phyloP scores from a whole-genome alignment of 1,140 invertebrate species.

The Lethocerus indicus region DNA sequence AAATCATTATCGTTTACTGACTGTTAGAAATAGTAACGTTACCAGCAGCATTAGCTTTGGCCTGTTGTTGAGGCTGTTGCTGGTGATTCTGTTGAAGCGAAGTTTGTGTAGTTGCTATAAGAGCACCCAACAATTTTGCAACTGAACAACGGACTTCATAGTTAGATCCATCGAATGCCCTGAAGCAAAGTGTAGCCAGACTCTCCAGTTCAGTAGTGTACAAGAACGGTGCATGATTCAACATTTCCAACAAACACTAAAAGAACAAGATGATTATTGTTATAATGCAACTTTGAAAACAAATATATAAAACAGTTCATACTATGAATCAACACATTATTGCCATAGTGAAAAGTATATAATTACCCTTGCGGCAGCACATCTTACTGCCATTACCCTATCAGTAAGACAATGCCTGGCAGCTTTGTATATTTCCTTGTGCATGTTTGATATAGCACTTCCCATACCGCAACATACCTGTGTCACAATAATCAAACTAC shows the following conservation, averaged over 20 bases:
- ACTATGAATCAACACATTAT: background rate
- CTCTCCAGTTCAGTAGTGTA: slow-evolving; percentile 83
- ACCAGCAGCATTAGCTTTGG: slow-evolving; percentile 14
- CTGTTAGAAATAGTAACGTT: too few species aligned
- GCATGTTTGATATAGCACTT: slow-evolving; percentile 63
- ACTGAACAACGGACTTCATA: slow-evolving; percentile 88
- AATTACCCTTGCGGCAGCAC: slow-evolving; percentile 61
- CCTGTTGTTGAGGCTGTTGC: slow-evolving; percentile 3
- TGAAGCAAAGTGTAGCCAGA: slow-evolving; percentile 72
- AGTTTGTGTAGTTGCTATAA: slow-evolving; percentile 59
- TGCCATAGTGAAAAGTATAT: background rate
- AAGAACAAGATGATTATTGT: slow-evolving; percentile 13
- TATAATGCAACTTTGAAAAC: background rate
- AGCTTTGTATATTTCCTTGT: slow-evolving; percentile 87
- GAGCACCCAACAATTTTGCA: slow-evolving; percentile 72
- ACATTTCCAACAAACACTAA: slow-evolving; percentile 72
- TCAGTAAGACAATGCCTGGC: slow-evolving; percentile 71
- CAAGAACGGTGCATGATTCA: slow-evolving; percentile 74
- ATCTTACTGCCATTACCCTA: slow-evolving; percentile 75
- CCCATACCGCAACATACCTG: slow-evolving; percentile 73
- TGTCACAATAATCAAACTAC: too few species aligned
- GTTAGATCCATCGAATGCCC: slow-evolving; percentile 84
- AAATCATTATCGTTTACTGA: too few species aligned
- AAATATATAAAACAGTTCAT: background rate
- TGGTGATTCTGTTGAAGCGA: background rate